A percentile compares a stretch with the other conserved stretches of the same genome.
These are phyloP conservation scores for Margarornis squamiger DNA, from an alignment of 2,797 vertebrate species.

Conservation along the genomic window DNA sequence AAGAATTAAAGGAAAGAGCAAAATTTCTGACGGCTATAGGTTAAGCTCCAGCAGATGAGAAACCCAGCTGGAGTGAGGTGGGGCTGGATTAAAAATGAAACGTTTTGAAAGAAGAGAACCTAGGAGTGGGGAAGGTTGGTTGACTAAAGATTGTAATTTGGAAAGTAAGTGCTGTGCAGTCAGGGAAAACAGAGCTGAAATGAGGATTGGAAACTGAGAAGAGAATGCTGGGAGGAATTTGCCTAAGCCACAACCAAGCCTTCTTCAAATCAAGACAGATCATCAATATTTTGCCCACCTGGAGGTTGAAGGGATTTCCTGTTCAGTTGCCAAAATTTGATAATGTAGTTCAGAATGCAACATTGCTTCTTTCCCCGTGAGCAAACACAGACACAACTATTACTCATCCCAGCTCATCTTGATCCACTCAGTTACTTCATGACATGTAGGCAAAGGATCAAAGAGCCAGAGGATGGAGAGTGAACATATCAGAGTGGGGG, in stretches of 20 bases:
- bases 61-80: constrained; percentile 32
- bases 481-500: not conserved
- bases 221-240: not conserved
- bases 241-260: not conserved
- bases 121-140: not conserved
- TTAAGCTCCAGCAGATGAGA: constrained; percentile 32
- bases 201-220: not conserved
- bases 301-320: not conserved
- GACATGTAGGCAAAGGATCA: constrained; percentile 10
- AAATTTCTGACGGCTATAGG: not conserved
- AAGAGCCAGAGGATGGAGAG: not conserved
- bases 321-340: not conserved
- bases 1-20: constrained; percentile 10
- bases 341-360: not conserved
- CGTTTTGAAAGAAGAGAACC: not conserved
- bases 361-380: not conserved
- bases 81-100: not conserved
- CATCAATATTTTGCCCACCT: constrained; percentile 29
- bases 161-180: not conserved
- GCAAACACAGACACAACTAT: not conserved
- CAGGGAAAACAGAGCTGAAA: constrained; percentile 12
- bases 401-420: not conserved
- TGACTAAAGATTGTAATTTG: not conserved
- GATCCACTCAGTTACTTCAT: constrained; percentile 11
- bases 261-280: not conserved